Evolutionary conservation across 2,113 vertebrate genomes (phyloP).

Genomic region (Corydoras sp.): DNA sequence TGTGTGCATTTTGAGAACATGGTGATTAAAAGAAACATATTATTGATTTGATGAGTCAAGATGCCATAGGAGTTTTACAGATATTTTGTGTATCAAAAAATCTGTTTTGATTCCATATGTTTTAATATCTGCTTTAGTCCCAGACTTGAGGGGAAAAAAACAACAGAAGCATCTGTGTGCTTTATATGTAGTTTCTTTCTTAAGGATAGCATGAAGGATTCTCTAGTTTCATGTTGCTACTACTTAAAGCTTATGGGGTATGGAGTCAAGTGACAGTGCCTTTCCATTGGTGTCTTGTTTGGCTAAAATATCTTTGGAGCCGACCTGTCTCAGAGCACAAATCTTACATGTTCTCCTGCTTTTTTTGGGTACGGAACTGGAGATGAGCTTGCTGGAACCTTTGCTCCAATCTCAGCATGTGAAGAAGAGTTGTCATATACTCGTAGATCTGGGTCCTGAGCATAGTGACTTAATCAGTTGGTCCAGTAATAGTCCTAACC

Average conservation of each 20-base stretch:
- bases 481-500: too few species aligned
- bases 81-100: too few species aligned
- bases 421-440: too few species aligned
- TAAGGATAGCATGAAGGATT: conserved; percentile 50
- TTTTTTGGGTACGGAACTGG: conserved; percentile 32
- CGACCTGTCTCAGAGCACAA: conserved; percentile 47
- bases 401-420: too few species aligned
- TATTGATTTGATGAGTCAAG: too few species aligned
- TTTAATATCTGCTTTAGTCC: too few species aligned
- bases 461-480: too few species aligned
- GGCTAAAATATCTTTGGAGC: conserved; percentile 66
- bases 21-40: too few species aligned
- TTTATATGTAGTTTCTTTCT: conserved; percentile 46
- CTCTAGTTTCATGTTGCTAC: conserved; percentile 57
- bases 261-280: conserved; percentile 46
- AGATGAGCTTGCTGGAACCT: conserved; percentile 27
- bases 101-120: too few species aligned
- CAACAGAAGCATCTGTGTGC: neutral
- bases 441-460: too few species aligned
- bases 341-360: conserved; percentile 43
- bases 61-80: too few species aligned
- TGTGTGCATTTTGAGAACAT: neutral
- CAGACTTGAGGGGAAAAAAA: too few species aligned
- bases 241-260: conserved; percentile 54
- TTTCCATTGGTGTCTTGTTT: conserved; percentile 53